Percentiles rank a stretch among this genome's conserved stretches.
These are phyloP conservation scores for Euborellia annulipes DNA, from an alignment of 1,140 invertebrate species.

Conservation along the genomic window DNA sequence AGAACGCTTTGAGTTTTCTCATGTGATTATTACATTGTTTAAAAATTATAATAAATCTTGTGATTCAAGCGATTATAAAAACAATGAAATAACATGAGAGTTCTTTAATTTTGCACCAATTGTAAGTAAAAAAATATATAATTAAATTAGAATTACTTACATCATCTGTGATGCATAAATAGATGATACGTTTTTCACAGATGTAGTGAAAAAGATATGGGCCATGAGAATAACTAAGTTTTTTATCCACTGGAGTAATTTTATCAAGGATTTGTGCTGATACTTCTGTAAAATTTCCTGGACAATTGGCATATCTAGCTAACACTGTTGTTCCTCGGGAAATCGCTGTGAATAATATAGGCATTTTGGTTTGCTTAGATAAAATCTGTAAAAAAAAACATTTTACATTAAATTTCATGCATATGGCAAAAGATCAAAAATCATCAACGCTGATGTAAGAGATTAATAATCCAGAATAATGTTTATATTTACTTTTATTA, in stretches of 20 bases:
- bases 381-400: no score
- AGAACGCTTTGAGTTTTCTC: no score
- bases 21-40: conserved; percentile 15
- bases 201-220: conserved; percentile 87
- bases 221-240: conserved; percentile 82
- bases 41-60: conserved; percentile 2
- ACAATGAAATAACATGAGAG: no score
- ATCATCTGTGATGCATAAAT: conserved; percentile 89
- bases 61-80: no score
- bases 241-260: conserved; percentile 70
- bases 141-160: conserved; percentile 41
- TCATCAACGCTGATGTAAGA: no score
- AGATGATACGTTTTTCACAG: conserved; percentile 70
- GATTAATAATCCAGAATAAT: no score
- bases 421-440: no score
- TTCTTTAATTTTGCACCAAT: neutral
- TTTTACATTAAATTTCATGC: no score
- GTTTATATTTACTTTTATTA: no score
- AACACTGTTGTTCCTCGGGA: conserved; percentile 67
- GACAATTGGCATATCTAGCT: conserved; percentile 76
- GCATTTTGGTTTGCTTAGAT: no score
- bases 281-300: conserved; percentile 86
- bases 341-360: conserved; percentile 77
- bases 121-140: no score
- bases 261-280: conserved; percentile 77